A percentile compares a stretch with the other conserved stretches of the same genome.
These are phyloP conservation scores for Penaeus vannamei DNA, from an alignment of 1,140 invertebrate species.

Conservation along the genomic window DNA sequence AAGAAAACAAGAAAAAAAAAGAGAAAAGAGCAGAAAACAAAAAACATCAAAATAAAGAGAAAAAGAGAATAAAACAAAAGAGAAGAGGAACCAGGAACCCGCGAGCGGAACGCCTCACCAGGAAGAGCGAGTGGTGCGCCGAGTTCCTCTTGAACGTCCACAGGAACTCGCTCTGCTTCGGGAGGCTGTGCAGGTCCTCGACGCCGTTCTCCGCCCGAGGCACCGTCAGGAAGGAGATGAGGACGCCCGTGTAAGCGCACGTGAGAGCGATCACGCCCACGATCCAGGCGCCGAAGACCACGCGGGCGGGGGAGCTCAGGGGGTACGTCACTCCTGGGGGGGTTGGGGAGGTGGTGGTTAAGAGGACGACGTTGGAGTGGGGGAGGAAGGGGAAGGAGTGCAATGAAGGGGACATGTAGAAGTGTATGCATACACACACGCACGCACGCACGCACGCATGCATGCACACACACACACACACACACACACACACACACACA, in stretches of 20 bases:
- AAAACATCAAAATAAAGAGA: too few species aligned
- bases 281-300: conserved; percentile 36
- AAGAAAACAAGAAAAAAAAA: too few species aligned
- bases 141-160: conserved; percentile 69
- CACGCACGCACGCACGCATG: too few species aligned
- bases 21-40: too few species aligned
- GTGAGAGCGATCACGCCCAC: conserved; percentile 18
- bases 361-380: background rate
- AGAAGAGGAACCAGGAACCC: too few species aligned
- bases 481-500: too few species aligned
- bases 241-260: conserved; percentile 62
- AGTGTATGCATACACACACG: too few species aligned
- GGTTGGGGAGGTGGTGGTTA: background rate
- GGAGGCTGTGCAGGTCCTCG: conserved; percentile 67
- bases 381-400: background rate
- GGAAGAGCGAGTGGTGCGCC: conserved; percentile 68
- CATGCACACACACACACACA: too few species aligned
- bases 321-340: conserved; percentile 30
- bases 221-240: conserved; percentile 69
- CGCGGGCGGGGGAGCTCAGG: conserved; percentile 11
- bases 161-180: conserved; percentile 59
- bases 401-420: too few species aligned
- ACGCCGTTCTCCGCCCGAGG: conserved; percentile 67
- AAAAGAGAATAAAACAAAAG: too few species aligned
- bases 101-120: conserved; percentile 50